Base-by-base conservation (phyloP, 2,797 vertebrate genomes). In the Gymnothorax reevesii region DNA sequence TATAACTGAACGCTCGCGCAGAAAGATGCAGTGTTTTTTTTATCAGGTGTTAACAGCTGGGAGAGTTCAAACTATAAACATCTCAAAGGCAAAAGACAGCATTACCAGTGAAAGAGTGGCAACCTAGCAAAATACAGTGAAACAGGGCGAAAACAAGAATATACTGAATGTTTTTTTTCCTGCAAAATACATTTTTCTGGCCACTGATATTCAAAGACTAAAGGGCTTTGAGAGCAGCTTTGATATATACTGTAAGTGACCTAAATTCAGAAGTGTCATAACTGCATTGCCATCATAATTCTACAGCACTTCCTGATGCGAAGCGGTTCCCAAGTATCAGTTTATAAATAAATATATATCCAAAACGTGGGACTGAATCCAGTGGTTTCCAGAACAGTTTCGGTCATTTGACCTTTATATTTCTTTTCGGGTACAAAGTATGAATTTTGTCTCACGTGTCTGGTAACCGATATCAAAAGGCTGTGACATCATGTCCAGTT, bases 311-410 rank as follows among this genome's bases (percentile, higher is more conserved):
- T 20, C 42, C 42, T 10, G 75, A 59, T n/a, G 20, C 7, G 55
- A 17, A 84, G 62, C 25, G 27, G 57, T 87, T 84, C 86, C 86
- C 86, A 80, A 84, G 86, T 83, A 69, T 54, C 59, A 54, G 86
- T 79, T 64, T 87, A 87, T 84, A 84, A 83, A 87, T 84, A 84
- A 83, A 80, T 87, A 87, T 64, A 83, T 60, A 25, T 8, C 73
- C 33, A 42, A n/a, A 75, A 82, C 20, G 77, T 25, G 66, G 85
- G 86, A 87, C 10, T 2, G 55, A n/a, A 17, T 84, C 57, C 86
- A 87, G 62, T 66, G 57, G 57, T 83, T 64, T 54, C 42, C 62
- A 25, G 52, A 49, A 59, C 62, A 79, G 62, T 60, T 13, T 17
- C 12, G 66, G 77, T 25, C 69, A 49, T 60, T 59, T 84, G 69